phyloP scores from a whole-genome alignment of 2,888 invertebrate species.

The Aproaerema taeniolella region DNA sequence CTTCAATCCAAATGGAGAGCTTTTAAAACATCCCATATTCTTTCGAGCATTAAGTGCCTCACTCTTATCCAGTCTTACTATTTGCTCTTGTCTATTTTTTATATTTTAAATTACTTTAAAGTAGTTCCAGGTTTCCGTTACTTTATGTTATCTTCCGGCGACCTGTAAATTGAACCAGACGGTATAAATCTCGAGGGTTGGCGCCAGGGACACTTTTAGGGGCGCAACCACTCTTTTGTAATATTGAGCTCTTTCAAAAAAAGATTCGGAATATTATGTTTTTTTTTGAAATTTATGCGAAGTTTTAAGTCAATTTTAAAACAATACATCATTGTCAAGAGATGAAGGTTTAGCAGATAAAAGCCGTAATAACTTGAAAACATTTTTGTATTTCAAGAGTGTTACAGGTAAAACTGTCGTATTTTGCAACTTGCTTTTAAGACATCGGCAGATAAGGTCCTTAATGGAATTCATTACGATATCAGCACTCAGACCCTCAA shows the following conservation, averaged over 20 bases:
- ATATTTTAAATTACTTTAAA: conserved; percentile 51
- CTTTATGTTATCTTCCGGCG: conserved; percentile 62
- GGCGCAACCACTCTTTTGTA: neutral
- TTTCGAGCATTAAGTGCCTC: conserved; percentile 6
- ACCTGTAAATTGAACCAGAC: conserved; percentile 60
- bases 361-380: too few relatives aligned
- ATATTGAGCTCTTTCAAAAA: too few relatives aligned
- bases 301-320: too few relatives aligned
- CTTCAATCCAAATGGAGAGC: conserved; percentile 24
- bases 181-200: conserved; percentile 60
- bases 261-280: too few relatives aligned
- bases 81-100: conserved; percentile 39
- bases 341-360: too few relatives aligned
- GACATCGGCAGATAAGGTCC: conserved; percentile 4
- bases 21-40: conserved; percentile 27
- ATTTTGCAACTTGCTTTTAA: too few relatives aligned
- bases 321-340: too few relatives aligned
- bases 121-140: conserved; percentile 60
- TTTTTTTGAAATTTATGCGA: too few relatives aligned
- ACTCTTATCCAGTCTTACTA: conserved; percentile 21
- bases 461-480: conserved; percentile 11
- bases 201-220: conserved; percentile 4
- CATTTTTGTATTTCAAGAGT: too few relatives aligned
- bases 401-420: too few relatives aligned
- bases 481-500: conserved; percentile 6